A percentile compares a stretch with the other conserved stretches of the same genome.
phyloP scores from a whole-genome alignment of 2,113 vertebrate species.

The Rhinichthys klamathensis region DNA sequence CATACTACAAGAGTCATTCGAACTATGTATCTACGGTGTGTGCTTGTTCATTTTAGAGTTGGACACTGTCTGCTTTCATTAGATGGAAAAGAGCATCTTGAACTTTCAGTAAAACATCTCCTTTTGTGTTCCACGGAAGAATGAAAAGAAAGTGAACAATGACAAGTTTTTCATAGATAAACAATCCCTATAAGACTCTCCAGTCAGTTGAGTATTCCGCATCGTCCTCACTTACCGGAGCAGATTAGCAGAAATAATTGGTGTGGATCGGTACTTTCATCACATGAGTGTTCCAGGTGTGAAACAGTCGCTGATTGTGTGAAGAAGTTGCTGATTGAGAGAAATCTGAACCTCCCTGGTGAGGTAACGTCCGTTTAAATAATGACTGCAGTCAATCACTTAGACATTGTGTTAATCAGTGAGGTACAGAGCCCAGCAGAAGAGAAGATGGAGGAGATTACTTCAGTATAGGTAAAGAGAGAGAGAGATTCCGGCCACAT shows the following conservation, averaged over 20 bases:
- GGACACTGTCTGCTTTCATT: not conserved
- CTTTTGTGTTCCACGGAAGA: not conserved
- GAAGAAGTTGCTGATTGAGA: constrained; percentile 61
- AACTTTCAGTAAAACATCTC: not conserved
- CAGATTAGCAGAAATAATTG: constrained; percentile 60
- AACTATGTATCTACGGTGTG: not conserved
- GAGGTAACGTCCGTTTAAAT: constrained; percentile 57
- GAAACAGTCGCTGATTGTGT: constrained; percentile 50
- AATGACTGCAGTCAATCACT: constrained; percentile 62
- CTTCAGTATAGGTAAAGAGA: constrained; percentile 16
- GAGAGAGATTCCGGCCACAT: constrained; percentile 18
- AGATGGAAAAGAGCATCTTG: not conserved
- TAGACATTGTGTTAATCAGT: constrained; percentile 60
- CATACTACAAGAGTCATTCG: not conserved
- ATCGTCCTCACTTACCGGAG: constrained; percentile 28
- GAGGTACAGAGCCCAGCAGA: constrained; percentile 53
- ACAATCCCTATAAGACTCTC: not conserved
- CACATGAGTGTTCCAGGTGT: constrained; percentile 53
- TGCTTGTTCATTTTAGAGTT: not conserved
- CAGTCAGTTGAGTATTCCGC: not conserved
- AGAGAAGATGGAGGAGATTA: constrained; percentile 57
- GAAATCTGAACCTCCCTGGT: constrained; percentile 52
- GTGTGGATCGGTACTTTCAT: constrained; percentile 45
- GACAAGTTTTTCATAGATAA: not conserved
- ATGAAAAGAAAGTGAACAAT: not conserved